Evolutionary conservation across 2,888 invertebrate genomes (phyloP), one percentile per base, ranked within the genome.

Genomic region (Tenthredo notha): DNA sequence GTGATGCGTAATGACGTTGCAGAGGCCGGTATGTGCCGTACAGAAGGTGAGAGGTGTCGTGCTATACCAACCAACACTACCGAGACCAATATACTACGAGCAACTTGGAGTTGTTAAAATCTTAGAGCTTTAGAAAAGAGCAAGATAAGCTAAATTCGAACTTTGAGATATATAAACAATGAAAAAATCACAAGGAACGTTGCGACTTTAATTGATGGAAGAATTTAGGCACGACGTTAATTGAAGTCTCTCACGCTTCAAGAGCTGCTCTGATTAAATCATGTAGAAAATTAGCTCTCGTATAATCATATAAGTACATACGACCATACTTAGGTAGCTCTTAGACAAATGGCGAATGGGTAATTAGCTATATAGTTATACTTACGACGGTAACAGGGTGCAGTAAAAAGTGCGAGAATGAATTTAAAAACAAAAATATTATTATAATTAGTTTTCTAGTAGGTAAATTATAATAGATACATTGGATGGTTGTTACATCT

Each of bases 391-490:
- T 67, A 77, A 50, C 12, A 29, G 85, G 89, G 89, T 89, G 89
- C 88, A 87, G 86, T 86, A 80, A 91, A 88, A 89, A 88, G 89
- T 88, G 89, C 87, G 58, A 85, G 77, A 85, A 58, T 89, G 86
- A 90, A 90, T 90, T 91, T 90, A 90, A 89, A 90, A 91, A 92
- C 88, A 89, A 92, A 91, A 91, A 89, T 91, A 91, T 92, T 91
- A 90, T 90, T 91, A 88, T 88, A 89, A 88, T 88, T 84, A 84
- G 88, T 89, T 86, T 47, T 88, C 87, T 88, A 89, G 86, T 61
- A 58, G 61, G 58, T 88, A 84, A 87, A 86, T 87, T 86, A 85
- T 87, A 87, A 85, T 88, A 87, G 86, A 89, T 89, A 89, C 88
- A 88, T 70, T 72, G 87, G 87, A 88, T 86, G 84, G 87, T 88